Evolutionary conservation across 2,888 invertebrate species (phyloP), one percentile per base, ranked within the genome.

Genomic region (Tipula unca): DNA sequence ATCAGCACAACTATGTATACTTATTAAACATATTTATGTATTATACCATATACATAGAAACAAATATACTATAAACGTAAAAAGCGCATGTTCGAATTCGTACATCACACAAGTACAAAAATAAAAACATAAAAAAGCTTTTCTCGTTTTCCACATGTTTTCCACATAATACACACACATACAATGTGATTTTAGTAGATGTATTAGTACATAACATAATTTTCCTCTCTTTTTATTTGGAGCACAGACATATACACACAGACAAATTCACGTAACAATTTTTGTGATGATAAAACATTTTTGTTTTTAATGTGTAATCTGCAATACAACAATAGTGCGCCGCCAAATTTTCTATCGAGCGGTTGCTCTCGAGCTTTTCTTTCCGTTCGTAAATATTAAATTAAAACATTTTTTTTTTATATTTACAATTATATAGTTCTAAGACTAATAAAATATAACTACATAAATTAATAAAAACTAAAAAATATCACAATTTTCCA

Each of bases 321-420:
- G 69, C 69, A 69, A 69, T 69, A 69, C 69, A 69, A 69, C 69
- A 69, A 69, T 69, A 69, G 69, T 69, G 69, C 69, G 69, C 69
- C 69, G 69, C 69, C 69, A 69, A 69, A 69, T 69, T 69, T 69
- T 69, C 69, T 69, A 69, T 69, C 69, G 69, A 69, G 69, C 69
- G 69, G 69, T 69, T 69, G 69, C 69, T 69, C 69, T 69, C 69
- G 69, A 69, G 69, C 69, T 69, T 69, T 69, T 69, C 69, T 69
- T 69, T 69, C 69, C 69, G 69, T 69, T 69, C 69, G 69, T 69
- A 69, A 69, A 25, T 25, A 13, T 69, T 69, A 69, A 48, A 69
- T 69, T 69, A 69, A 69, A 10, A 69, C 8, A 10, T 69, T 69
- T 25, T 69, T 69, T 69, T 48, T n/a, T n/a, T n/a, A n/a, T n/a